Evolutionary conservation across 2,797 vertebrate genomes (phyloP), one percentile per base, ranked within the genome.

Genomic region (Ara ararauna): DNA sequence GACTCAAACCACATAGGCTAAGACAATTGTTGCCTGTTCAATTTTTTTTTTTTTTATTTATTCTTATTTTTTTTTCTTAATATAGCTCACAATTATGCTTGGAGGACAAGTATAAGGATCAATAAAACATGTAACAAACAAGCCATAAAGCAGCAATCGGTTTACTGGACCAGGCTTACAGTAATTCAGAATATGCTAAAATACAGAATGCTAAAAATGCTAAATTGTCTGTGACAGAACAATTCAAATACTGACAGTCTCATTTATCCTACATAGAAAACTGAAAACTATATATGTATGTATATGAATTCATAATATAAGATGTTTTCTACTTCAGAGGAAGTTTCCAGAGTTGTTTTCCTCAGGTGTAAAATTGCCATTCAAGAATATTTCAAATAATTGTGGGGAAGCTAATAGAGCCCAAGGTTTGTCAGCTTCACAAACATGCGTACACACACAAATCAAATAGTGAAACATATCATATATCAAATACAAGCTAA

Each of bases 121-220:
- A 91, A 94, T 96, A 93, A 96, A 97, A 60, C 11, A 58, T 54
- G 47, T 17, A 95, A 87, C 11, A 96, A 94, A 34, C 61, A 93
- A 96, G 48, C 72, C 29, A 91, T 76, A 94, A 90, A 94, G 51
- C 92, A 93, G 40, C 23, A 87, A 72, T 66, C 26, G 81, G 32
- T 81, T 93, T 96, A 92, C 75, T 92, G 58, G 36, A 66, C 44
- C 85, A 64, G 64, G 32, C 17, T 94, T 84, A 74, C 60, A 89
- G n/a, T 80, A 94, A 89, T 38, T 71, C 8, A 27, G 54, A 51
- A 32, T 93, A 84, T 44, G 40, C 21, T 56, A 56, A 56, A n/a
- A 56, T 56, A 23, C 32, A 23, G 73, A 95, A 96, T 93, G 87
- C 32, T 97, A 93, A 96, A 94, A 96, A 85, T 70, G 54, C 91